Evolutionary conservation across 2,113 vertebrate genomes (phyloP).

Genomic region (Hyperoodon ampullatus): DNA sequence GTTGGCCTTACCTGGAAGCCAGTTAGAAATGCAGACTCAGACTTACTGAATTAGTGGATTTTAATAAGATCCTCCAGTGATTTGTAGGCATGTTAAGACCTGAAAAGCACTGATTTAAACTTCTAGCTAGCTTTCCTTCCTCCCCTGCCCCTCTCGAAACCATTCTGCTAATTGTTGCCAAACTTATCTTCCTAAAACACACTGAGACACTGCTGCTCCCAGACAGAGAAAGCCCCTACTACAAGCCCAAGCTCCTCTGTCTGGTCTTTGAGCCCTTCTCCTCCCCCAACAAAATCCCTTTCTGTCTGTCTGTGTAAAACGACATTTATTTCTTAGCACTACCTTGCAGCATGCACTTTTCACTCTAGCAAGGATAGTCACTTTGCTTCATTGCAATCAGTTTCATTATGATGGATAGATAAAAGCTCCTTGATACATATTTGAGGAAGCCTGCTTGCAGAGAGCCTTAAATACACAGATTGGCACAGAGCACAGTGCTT

Average conservation of each 20-base stretch:
- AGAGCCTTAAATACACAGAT: slow-evolving; percentile 26
- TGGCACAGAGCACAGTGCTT: background rate
- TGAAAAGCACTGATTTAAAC: slow-evolving; percentile 57
- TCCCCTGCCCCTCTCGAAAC: background rate
- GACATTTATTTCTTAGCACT: background rate
- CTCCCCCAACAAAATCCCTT: background rate
- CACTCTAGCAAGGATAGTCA: background rate
- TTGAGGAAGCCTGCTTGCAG: background rate
- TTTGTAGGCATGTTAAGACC: background rate
- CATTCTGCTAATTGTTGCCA: slow-evolving; percentile 39
- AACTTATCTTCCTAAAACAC: slow-evolving; percentile 39
- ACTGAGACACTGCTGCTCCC: background rate
- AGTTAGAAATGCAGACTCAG: background rate
- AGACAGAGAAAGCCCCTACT: background rate
- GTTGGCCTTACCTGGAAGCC: background rate
- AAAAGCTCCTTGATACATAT: slow-evolving; percentile 11
- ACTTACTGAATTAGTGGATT: background rate
- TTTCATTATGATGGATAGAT: slow-evolving; percentile 48
- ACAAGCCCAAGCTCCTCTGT: background rate
- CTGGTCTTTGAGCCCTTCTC: background rate
- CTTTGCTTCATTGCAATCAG: background rate
- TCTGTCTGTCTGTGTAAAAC: background rate
- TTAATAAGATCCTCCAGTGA: background rate
- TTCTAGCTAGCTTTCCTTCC: background rate
- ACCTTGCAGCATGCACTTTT: background rate